Conservation (phyloP, 2,888 invertebrate species). For the Gnatocerus cornutus region DNA sequence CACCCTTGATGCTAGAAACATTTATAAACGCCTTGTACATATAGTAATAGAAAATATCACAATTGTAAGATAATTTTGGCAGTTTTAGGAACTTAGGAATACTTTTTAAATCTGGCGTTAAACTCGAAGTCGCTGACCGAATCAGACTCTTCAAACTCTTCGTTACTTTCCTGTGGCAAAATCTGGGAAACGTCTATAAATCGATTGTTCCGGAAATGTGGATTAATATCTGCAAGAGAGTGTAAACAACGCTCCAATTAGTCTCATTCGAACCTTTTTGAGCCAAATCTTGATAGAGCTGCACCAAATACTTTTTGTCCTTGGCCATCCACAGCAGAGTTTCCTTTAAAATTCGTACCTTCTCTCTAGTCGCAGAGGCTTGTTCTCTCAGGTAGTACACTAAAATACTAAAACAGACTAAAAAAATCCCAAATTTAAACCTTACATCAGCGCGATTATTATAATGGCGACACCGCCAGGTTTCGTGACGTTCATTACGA, state of each 20-base stretch:
- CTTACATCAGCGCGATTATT: constrained; percentile 77
- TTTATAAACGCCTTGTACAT: no score
- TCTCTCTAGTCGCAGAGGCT: constrained; percentile 76
- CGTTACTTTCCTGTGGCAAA: constrained; percentile 12
- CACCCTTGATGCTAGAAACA: no score
- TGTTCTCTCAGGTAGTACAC: constrained; percentile 79
- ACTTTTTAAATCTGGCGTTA: constrained; percentile 19
- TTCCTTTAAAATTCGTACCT: constrained; percentile 76
- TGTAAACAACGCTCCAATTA: no score
- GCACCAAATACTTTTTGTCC: constrained; percentile 81
- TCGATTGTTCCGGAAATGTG: constrained; percentile 9
- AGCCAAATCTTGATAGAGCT: constrained; percentile 10
- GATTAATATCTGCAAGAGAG: neutral
- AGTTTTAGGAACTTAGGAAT: constrained; percentile 18
- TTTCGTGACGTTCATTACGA: constrained; percentile 73
- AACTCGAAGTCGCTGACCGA: constrained; percentile 1
- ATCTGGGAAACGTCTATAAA: constrained; percentile 11
- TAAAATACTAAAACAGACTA: constrained; percentile 71
- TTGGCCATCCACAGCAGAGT: constrained; percentile 80
- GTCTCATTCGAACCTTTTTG: neutral
- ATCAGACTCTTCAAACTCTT: constrained; percentile 13
- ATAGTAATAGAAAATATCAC: constrained; percentile 13
- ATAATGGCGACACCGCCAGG: constrained; percentile 78
- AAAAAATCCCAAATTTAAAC: constrained; percentile 25
- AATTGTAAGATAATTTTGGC: neutral